These are phyloP conservation scores for Parasteatoda tepidariorum DNA, from an alignment of 1,140 invertebrate genomes.

Conservation along the genomic window DNA sequence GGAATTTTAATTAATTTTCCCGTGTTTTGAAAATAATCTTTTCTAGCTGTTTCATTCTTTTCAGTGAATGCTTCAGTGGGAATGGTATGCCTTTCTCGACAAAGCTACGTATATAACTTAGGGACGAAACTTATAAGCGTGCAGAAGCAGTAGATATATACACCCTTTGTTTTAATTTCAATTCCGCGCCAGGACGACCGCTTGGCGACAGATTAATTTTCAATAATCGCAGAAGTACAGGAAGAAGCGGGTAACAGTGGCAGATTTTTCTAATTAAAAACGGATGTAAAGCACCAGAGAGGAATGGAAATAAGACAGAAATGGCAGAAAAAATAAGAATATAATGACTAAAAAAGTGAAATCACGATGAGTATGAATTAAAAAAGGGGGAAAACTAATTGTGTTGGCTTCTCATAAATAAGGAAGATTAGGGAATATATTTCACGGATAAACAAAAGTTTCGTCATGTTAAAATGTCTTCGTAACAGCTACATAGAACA, in stretches of 20 bases:
- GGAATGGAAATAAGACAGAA: slow-evolving; percentile 3
- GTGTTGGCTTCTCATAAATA: not conserved
- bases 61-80: slow-evolving; percentile 38
- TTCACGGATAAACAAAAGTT: slow-evolving; percentile 36
- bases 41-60: slow-evolving; percentile 2
- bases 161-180: slow-evolving; percentile 55
- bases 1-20: slow-evolving; percentile 48
- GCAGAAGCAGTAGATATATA: slow-evolving; percentile 29
- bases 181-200: slow-evolving; percentile 10
- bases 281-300: slow-evolving; percentile 3
- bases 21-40: slow-evolving; percentile 21
- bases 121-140: not conserved
- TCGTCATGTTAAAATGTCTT: slow-evolving; percentile 38
- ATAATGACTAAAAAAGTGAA: slow-evolving; percentile 3
- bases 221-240: slow-evolving; percentile 34
- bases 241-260: not conserved
- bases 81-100: slow-evolving; percentile 18
- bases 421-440: not conserved
- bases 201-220: slow-evolving; percentile 37
- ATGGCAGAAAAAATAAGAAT: not conserved
- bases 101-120: not conserved
- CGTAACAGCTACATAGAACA: slow-evolving; percentile 19
- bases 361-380: not conserved
- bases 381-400: slow-evolving; percentile 24
- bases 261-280: slow-evolving; percentile 54